These are phyloP conservation scores for Tupaia tana DNA, from an alignment of 2,113 vertebrate genomes.

Conservation along the genomic window DNA sequence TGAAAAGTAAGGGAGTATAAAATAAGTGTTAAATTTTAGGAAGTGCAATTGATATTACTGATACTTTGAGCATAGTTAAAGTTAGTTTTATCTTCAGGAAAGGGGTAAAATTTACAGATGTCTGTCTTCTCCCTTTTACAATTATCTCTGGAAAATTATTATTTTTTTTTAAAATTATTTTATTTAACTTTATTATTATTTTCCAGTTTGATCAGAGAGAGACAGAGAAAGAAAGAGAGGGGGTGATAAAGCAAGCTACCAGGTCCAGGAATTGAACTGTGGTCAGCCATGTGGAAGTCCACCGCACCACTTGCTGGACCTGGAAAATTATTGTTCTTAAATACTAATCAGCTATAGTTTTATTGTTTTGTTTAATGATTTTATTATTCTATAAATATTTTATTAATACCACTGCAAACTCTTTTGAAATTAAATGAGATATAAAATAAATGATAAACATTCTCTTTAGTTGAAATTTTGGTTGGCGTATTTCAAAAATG, in stretches of 20 bases:
- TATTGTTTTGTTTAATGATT: not conserved
- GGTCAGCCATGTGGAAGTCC: no score
- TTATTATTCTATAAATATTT: not conserved
- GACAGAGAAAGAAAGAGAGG: no score
- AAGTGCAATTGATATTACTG: not conserved
- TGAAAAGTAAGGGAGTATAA: not conserved
- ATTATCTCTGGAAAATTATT: not conserved
- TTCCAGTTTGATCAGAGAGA: no score
- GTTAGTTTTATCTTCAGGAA: not conserved
- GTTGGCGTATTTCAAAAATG: conserved; percentile 7
- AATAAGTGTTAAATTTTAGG: conserved; percentile 2
- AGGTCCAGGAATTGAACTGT: no score
- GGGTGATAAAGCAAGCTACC: no score
- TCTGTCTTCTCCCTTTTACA: not conserved
- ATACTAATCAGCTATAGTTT: not conserved
- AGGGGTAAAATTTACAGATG: not conserved
- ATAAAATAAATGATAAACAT: not conserved
- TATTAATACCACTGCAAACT: not conserved
- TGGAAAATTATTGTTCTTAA: not conserved
- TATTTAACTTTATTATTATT: no score
- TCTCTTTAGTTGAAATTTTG: not conserved
- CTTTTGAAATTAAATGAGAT: not conserved
- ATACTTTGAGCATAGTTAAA: not conserved
- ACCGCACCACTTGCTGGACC: no score
- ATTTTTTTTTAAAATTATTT: not conserved